Base-by-base conservation (phyloP, 2,113 vertebrate species). In the Ursus arctos region DNA sequence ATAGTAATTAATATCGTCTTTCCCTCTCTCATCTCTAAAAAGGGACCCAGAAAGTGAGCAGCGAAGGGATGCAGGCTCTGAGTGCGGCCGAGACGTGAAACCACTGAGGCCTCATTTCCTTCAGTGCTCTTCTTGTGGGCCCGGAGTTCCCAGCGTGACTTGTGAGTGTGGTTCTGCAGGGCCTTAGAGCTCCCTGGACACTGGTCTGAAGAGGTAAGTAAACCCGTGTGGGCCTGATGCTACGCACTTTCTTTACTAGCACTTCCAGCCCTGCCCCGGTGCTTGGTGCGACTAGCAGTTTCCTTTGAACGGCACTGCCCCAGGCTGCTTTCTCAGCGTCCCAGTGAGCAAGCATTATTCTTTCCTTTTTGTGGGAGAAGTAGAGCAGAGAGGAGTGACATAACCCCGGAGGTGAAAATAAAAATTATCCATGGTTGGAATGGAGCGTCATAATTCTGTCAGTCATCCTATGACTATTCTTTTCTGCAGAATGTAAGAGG, bases 391-490 rank as follows among this genome's bases (percentile, higher is more conserved):
- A 83, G 43, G 53, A 71, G 43, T 76, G 77, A 81, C 92, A 91
- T 83, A 82, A 95, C 6, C 72, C 26, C 55, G 43, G 67, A 91
- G 53, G 47, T 80, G 18, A 95, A 95, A 84, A 82, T 47, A 49
- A 79, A 92, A 95, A 87, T 40, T 13, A 22, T n/a, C 21, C 81
- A 22, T 55, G 51, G 65, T 95, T 87, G 79, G 40, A 96, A 92
- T 10, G 19, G 84, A 74, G 65, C 0, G 1, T 40, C 51, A 24
- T 76, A 67, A 43, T 83, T 63, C 76, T 91, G 72, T 65, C 69
- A 93, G 28, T 91, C 94, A 94, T 53, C 55, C 24, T 22, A 88
- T 88, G 92, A 65, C 31, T 74, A 94, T 77, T 97, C 71, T 95
- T 79, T 97, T 94, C 81, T 83, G 53, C 59, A 95, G 72, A 91